Base-by-base conservation (phyloP, 2,113 vertebrate genomes). In the Pteropus alecto region DNA sequence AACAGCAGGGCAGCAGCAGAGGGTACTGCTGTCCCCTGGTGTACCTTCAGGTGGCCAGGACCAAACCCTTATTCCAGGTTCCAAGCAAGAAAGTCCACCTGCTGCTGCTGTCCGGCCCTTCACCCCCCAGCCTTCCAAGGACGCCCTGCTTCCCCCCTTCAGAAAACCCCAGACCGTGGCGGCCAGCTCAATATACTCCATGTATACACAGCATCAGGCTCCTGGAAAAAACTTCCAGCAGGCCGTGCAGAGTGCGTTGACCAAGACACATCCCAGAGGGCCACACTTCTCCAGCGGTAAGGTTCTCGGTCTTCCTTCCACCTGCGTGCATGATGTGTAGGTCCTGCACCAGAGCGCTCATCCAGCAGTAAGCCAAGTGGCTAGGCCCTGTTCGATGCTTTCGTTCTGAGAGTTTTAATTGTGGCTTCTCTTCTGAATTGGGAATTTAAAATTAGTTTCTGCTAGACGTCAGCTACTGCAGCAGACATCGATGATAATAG, bases 171-270 rank as follows among this genome's bases (percentile, higher is more conserved):
- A 99, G 93, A 99, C 98, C 0, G 98, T 99, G 96, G 99, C 99
- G 0, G 97, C 99, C 51, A 99, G 99, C 98, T 99, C 99, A 41
- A 99, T 99, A 96, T 99, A 99, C 91, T 99, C 99, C 97, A 99
- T 99, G 99, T 99, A 99, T 91, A 99, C 99, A 0, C 99, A 99
- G 89, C 99, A 99, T 87, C 97, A 98, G 76, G 99, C 98, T 2
- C 98, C 98, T 3, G 99, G 99, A 3, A 99, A 99, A 84, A 99
- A 98, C 97, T 99, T 99, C 98, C 99, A 98, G 81, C 98, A 99
- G 74, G 97, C 98, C 0, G 98, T 99, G 74, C 99, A 99, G 96
- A 99, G 99, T 0, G 98, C 99, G 0, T 86, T 99, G 95, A 99
- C 96, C 1, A 98, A 99, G 91, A 93, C 98, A 0, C 99, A 99